Evolutionary conservation across 2,113 vertebrate genomes (phyloP), one percentile per base, ranked within the genome.

Genomic region (Scatophagus argus): DNA sequence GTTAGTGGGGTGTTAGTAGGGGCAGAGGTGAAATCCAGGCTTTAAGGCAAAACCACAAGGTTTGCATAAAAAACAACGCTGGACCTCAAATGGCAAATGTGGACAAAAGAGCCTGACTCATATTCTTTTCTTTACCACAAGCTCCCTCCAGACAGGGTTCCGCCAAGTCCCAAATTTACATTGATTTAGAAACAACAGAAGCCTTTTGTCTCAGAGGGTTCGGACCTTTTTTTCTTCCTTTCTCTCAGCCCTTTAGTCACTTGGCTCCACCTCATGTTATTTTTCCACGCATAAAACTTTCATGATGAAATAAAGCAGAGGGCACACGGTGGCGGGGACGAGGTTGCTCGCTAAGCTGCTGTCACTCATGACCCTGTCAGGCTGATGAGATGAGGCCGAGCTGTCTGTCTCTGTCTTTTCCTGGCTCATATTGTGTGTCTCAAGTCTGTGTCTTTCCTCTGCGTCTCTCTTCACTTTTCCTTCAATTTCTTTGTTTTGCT

Each of bases 221-320:
- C 4, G 0, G 55, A 1, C n/a, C n/a, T n/a, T 60, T 77, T 86
- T 80, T 65, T 65, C 23, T 64, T 43, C 31, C 41, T 86, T 70
- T 80, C 73, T 86, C 77, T 87, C 39, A 34, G 68, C 61, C 61
- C n/a, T 86, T 5, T 67, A 87, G 84, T 56, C 55, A 38, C 75
- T 93, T 87, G 83, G 87, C 91, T 90, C 75, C 3, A 64, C n/a
- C n/a, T 84, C 79, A 68, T 87, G 86, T 93, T 89, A 87, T 92
- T 92, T 92, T 89, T 91, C 89, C 88, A 79, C 52, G 73, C 82
- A 86, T 93, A 93, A 93, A 91, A 92, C 46, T 90, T 91, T 93
- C 85, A 91, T 52, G 77, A 88, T 90, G 92, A 92, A 93, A 88
- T 90, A 89, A 90, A 91, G 87, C 88, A 89, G 85, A 75, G 75